Evolutionary conservation across 2,888 invertebrate genomes (phyloP).

Genomic region (Mellilla xanthometata): DNA sequence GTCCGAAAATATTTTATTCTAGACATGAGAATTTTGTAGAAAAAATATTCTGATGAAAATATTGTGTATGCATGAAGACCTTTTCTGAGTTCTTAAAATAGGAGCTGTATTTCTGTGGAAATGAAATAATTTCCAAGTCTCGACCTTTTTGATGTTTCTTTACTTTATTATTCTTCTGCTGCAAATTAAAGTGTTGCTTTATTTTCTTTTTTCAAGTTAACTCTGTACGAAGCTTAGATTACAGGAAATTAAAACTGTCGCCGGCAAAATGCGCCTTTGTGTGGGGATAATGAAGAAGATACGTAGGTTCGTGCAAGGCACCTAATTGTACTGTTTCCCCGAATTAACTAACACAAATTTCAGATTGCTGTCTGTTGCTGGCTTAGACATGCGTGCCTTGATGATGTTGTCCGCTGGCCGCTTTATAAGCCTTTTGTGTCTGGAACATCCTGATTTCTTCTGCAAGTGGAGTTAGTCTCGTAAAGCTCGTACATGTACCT

Average conservation of each 20-base stretch:
- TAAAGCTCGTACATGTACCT: too few species aligned
- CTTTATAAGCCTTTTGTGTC: too few species aligned
- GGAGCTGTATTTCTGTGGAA: background rate
- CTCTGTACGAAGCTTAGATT: background rate
- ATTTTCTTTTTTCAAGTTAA: background rate
- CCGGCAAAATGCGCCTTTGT: background rate
- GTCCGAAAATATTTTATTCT: too few species aligned
- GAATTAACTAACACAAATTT: too few species aligned
- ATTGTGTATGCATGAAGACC: background rate
- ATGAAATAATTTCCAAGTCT: background rate
- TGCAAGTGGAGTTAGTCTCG: too few species aligned
- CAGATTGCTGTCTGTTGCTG: too few species aligned
- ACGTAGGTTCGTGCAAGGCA: background rate
- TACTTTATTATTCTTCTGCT: background rate
- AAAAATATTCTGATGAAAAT: background rate
- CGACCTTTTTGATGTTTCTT: background rate
- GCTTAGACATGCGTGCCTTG: too few species aligned
- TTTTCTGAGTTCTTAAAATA: background rate
- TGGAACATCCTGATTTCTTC: too few species aligned
- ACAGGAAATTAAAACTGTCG: background rate
- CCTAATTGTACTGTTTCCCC: background rate
- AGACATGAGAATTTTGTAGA: background rate
- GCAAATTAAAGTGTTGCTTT: background rate
- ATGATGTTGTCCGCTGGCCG: too few species aligned
- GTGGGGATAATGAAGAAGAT: background rate